These are phyloP conservation scores for Drosophila parthenogenetica DNA, from an alignment of 2,888 invertebrate genomes.

Conservation along the genomic window DNA sequence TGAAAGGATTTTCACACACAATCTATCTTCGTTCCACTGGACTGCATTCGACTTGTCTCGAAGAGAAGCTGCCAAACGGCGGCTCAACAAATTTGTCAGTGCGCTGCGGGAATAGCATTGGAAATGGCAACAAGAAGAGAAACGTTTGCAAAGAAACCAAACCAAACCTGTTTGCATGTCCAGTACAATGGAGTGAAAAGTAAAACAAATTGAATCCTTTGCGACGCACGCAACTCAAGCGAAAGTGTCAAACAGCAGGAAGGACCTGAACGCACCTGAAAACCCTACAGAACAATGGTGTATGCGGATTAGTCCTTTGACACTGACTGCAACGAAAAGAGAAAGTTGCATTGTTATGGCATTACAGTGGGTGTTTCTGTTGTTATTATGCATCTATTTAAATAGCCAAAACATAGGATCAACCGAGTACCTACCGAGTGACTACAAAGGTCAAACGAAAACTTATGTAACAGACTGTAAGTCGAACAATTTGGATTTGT, in stretches of 20 bases:
- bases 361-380: slow-evolving; percentile 37
- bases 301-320: slow-evolving; percentile 47
- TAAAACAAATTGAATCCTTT: slow-evolving; percentile 55
- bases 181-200: slow-evolving; percentile 15
- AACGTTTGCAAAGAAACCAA: not conserved
- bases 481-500: slow-evolving; percentile 54
- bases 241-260: slow-evolving; percentile 60
- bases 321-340: slow-evolving; percentile 62
- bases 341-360: slow-evolving; percentile 67
- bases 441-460: slow-evolving; percentile 32
- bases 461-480: slow-evolving; percentile 62
- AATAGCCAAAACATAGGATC: slow-evolving; percentile 66
- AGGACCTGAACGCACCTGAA: slow-evolving; percentile 7
- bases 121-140: slow-evolving; percentile 18
- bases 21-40: slow-evolving; percentile 72
- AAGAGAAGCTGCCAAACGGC: slow-evolving; percentile 43
- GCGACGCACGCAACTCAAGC: slow-evolving; percentile 46
- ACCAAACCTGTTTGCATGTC: slow-evolving; percentile 52
- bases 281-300: slow-evolving; percentile 33
- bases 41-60: slow-evolving; percentile 17
- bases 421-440: slow-evolving; percentile 8
- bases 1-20: slow-evolving; percentile 81
- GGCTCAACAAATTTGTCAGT: slow-evolving; percentile 61
- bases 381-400: slow-evolving; percentile 55
- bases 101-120: slow-evolving; percentile 42